Evolutionary conservation across 2,888 invertebrate genomes (phyloP).

Genomic region (Xylophagus ater): DNA sequence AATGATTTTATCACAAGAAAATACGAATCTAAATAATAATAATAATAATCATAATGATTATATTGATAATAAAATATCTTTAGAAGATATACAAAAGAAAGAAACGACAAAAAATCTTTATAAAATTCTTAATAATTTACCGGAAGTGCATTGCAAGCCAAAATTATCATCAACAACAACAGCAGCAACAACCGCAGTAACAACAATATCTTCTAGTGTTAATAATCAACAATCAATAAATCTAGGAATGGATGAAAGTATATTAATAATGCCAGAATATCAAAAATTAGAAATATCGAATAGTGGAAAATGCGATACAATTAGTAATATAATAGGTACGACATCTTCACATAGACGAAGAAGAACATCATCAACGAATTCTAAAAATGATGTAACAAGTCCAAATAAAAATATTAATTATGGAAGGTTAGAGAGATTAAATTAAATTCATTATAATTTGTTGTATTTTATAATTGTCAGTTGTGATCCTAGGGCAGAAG

Average conservation of each 20-base stretch:
- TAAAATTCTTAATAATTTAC: constrained; percentile 22
- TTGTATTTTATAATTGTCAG: no score
- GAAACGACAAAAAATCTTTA: background rate
- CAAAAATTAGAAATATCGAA: constrained; percentile 30
- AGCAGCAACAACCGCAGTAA: constrained; percentile 14
- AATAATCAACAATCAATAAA: constrained; percentile 17
- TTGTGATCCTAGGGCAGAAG: no score
- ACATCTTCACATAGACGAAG: constrained; percentile 23
- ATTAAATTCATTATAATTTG: no score
- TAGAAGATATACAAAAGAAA: background rate
- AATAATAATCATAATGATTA: constrained; percentile 1
- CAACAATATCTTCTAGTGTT: background rate
- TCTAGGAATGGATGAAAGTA: constrained; percentile 31
- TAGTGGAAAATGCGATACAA: constrained; percentile 27
- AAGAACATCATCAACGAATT: constrained; percentile 31
- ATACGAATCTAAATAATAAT: background rate
- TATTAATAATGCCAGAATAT: constrained; percentile 31
- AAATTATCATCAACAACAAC: constrained; percentile 11
- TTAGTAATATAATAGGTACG: constrained; percentile 5
- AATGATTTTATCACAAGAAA: no score
- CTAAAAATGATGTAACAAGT: constrained; percentile 26
- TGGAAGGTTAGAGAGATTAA: constrained; percentile 28
- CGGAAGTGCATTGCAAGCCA: constrained; percentile 31
- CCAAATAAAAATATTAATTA: constrained; percentile 25
- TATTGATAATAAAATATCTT: background rate